Conservation (phyloP, 2,113 vertebrate genomes). For the Podiceps cristatus region DNA sequence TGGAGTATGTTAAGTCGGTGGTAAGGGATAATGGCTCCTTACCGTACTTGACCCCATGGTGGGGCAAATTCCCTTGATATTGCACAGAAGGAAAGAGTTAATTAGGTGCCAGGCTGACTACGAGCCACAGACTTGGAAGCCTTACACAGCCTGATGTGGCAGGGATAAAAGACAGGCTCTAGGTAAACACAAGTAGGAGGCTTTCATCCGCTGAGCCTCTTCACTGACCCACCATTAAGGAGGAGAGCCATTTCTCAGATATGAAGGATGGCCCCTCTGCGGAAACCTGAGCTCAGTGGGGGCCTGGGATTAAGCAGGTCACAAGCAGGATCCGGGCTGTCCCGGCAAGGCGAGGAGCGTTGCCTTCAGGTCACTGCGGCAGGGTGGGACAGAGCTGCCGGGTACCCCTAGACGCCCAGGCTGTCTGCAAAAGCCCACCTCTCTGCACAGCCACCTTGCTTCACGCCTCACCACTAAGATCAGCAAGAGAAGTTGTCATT, state of each 20-base stretch:
- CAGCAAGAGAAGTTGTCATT: background rate
- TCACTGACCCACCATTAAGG: background rate
- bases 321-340: background rate
- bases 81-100: constrained; percentile 52
- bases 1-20: constrained; percentile 31
- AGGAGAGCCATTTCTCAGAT: background rate
- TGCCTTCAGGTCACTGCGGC: background rate
- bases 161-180: constrained; percentile 38
- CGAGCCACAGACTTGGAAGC: background rate
- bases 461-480: background rate
- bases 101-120: constrained; percentile 37
- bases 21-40: constrained; percentile 18
- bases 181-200: constrained; percentile 14
- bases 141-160: background rate
- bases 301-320: background rate
- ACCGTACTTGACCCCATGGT: background rate
- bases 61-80: constrained; percentile 32
- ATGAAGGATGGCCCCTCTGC: background rate
- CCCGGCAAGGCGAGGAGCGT: background rate
- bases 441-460: background rate
- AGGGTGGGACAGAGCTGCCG: background rate
- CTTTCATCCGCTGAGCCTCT: constrained; percentile 37
- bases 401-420: background rate
- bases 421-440: background rate
- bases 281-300: background rate